Evolutionary conservation across 2,797 vertebrate species (phyloP), one percentile per base, ranked within the genome.

Genomic region (Lagorchestes hirsutus): DNA sequence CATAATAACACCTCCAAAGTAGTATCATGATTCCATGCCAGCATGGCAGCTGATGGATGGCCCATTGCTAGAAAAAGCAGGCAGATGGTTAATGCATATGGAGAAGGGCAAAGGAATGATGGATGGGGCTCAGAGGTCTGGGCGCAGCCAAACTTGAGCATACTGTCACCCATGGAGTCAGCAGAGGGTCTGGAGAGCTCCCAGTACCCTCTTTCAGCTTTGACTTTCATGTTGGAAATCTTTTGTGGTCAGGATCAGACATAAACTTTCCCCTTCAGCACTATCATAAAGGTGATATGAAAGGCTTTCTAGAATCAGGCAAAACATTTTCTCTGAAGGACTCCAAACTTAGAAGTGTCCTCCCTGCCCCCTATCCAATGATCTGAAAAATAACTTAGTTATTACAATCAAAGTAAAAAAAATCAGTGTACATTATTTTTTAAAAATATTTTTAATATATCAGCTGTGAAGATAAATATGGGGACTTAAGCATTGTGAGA

Each of bases 71-170:
- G 8, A 87, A 24, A 50, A 87, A 87, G 40, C 22, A 11, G 74
- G 40, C 74, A 87, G 74, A 87, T 87, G 74, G 74, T 87, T 87
- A 40, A 87, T 87, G 74, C 40, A 87, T 87, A 87, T 46, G 24
- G 74, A 27, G 22, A 87, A 87, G 74, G 74, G 74, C 40, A 87
- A 87, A 87, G 74, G 74, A 87, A 87, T 87, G 74, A 87, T 87
- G 74, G 74, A 87, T 87, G 74, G 40, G 22, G 24, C 74, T 87
- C 40, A 87, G 74, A 87, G 74, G 74, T 87, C 74, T 87, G 10
- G 74, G 40, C 1, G 0, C 22, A 87, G 74, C 22, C 74, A 87
- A 24, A 87, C 40, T 87, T 50, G 74, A 50, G 24, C 8, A 10
- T 87, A 50, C 24, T 50, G 40, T 87, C 74, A 87, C 40, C 74